phyloP scores from a whole-genome alignment of 2,888 invertebrate species.

The Leistus spinibarbis region DNA sequence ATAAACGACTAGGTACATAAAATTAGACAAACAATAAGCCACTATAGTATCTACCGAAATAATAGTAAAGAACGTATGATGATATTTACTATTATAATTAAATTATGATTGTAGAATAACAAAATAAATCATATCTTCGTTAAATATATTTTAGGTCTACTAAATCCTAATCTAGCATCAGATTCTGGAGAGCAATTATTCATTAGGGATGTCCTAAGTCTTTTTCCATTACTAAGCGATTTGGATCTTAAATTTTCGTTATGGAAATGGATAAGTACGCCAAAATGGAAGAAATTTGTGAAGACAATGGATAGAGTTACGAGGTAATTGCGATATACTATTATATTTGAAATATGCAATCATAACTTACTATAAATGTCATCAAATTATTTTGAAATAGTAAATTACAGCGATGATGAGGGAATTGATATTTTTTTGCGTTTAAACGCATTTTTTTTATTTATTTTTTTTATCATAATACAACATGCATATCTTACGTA shows the following conservation, averaged over 20 bases:
- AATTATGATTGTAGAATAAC: neutral
- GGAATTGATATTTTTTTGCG: too few relatives aligned
- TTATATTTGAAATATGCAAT: too few relatives aligned
- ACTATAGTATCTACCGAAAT: neutral
- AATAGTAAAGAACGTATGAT: neutral
- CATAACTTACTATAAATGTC: too few relatives aligned
- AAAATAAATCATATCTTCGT: slow-evolving; percentile 3
- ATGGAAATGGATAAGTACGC: slow-evolving; percentile 51
- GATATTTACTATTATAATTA: neutral
- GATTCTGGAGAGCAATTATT: slow-evolving; percentile 56
- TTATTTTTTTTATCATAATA: too few relatives aligned
- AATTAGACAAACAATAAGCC: neutral
- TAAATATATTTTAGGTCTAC: slow-evolving; percentile 54
- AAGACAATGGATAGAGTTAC: slow-evolving; percentile 55
- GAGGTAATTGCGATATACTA: slow-evolving; percentile 49
- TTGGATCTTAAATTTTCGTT: slow-evolving; percentile 52
- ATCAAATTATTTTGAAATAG: too few relatives aligned
- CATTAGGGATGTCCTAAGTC: slow-evolving; percentile 51
- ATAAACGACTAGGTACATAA: slow-evolving; percentile 49
- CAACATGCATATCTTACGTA: too few relatives aligned
- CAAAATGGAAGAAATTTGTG: slow-evolving; percentile 50
- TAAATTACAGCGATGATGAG: too few relatives aligned
- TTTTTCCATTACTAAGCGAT: slow-evolving; percentile 49
- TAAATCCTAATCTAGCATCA: slow-evolving; percentile 48
- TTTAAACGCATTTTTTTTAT: too few relatives aligned